Percentiles rank a stretch among this genome's conserved stretches.
Conservation (phyloP, 2,888 invertebrate genomes). For the Plusia festucae region DNA sequence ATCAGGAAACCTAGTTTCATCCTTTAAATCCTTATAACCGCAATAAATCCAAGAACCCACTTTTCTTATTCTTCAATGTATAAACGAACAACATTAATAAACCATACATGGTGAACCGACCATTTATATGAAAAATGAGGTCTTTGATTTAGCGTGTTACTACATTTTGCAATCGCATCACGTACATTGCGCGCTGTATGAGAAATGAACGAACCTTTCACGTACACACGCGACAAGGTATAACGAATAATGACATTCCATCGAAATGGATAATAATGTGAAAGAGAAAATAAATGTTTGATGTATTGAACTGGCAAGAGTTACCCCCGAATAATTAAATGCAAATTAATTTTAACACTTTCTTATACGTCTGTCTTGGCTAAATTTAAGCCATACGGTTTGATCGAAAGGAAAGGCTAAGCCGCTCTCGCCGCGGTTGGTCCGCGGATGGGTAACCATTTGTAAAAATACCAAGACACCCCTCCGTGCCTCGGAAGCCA, state of each 20-base stretch:
- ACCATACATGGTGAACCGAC: slow-evolving; percentile 36
- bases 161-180: slow-evolving; percentile 57
- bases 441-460: too few species aligned
- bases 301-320: background rate
- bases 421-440: too few species aligned
- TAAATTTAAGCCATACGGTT: too few species aligned
- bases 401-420: too few species aligned
- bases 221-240: slow-evolving; percentile 54
- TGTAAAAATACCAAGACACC: too few species aligned
- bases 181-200: slow-evolving; percentile 63
- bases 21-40: background rate
- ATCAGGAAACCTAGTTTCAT: background rate
- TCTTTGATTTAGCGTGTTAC: slow-evolving; percentile 57
- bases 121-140: slow-evolving; percentile 63
- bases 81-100: slow-evolving; percentile 43
- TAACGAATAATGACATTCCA: slow-evolving; percentile 42
- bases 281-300: background rate
- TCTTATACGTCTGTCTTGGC: too few species aligned
- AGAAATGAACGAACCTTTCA: slow-evolving; percentile 62
- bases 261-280: slow-evolving; percentile 27
- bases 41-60: slow-evolving; percentile 2
- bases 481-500: too few species aligned
- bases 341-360: too few species aligned
- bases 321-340: too few species aligned
- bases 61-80: slow-evolving; percentile 23